Base-by-base conservation (phyloP, 1,140 invertebrate genomes). In the Potamilus streckersoni region DNA sequence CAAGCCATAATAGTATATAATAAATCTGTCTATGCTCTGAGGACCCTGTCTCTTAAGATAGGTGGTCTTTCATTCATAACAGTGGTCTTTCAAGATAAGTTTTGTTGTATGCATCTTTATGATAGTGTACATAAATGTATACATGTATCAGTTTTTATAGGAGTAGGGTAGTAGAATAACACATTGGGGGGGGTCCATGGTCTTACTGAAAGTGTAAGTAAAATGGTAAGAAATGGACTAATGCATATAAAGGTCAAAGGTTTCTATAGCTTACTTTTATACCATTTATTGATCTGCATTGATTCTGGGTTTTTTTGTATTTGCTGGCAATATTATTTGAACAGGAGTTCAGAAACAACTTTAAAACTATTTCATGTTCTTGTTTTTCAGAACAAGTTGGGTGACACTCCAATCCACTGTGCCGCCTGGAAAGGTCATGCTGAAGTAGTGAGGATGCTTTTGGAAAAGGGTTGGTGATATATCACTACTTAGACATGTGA, bases 371-470 rank as follows among this genome's bases (percentile, higher is more conserved):
- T 71, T 67, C 69, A 67, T 60, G 68, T 67, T 71, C 57, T 73
- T 78, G 64, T 76, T 70, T 78, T 85, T 73, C 76, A 88, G 87
- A 90, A 90, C 70, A 89, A 89, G 79, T 76, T 89, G 38, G 92
- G 91, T 49, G 92, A 92, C 74, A 92, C 92, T n/a, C 89, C 92
- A n/a, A 74, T 92, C 15, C 92, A 92, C 82, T 89, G 90, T 61
- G 91, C 91, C 57, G 86, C 91, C 19, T 92, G 90, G 89, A 92
- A 90, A 84, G 90, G 90, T 5, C 90, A 91, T 71, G 69, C 83
- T 70, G 84, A 86, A 31, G 86, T 86, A 74, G 89, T 91, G n/a
- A 80, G 86, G 79, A 72, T 90, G 65, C 83, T 91, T 62, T 71
- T 91, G 71, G 84, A 89, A 4, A 85, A 86, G 83, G 89, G 89